These are phyloP conservation scores for Zaprionus ghesquierei DNA, from an alignment of 1,140 invertebrate species.

Conservation along the genomic window DNA sequence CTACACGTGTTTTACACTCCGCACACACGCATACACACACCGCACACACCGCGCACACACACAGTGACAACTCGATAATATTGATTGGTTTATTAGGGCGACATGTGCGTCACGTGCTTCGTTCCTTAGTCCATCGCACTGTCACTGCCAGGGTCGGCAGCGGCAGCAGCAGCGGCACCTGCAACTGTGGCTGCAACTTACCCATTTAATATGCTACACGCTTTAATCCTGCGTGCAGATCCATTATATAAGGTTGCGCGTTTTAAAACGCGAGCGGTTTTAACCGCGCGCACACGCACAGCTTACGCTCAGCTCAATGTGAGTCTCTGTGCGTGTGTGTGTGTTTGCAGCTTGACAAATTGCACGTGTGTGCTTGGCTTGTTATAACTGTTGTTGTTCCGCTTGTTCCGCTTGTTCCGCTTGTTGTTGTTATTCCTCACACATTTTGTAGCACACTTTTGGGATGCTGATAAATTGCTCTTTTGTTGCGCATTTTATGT, in stretches of 20 bases:
- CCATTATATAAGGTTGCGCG: conserved; percentile 37
- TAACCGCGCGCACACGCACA: conserved; percentile 2
- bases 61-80: conserved; percentile 60
- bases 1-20: conserved; percentile 67
- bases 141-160: conserved; percentile 30
- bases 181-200: conserved; percentile 41
- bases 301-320: conserved; percentile 4
- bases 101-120: conserved; percentile 18
- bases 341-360: conserved; percentile 35
- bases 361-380: conserved; percentile 32
- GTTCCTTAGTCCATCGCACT: not conserved
- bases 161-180: not conserved
- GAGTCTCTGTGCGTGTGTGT: conserved; percentile 13
- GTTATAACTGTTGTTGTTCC: conserved; percentile 21
- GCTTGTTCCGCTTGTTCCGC: not conserved
- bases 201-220: conserved; percentile 64
- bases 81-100: conserved; percentile 54
- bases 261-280: conserved; percentile 46
- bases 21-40: conserved; percentile 15
- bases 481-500: conserved; percentile 65
- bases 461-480: conserved; percentile 78
- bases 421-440: conserved; percentile 46
- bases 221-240: conserved; percentile 56
- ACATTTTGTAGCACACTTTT: conserved; percentile 64
- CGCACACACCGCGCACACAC: not conserved